Evolutionary conservation across 2,888 invertebrate species (phyloP).

Genomic region (Hyalella azteca): DNA sequence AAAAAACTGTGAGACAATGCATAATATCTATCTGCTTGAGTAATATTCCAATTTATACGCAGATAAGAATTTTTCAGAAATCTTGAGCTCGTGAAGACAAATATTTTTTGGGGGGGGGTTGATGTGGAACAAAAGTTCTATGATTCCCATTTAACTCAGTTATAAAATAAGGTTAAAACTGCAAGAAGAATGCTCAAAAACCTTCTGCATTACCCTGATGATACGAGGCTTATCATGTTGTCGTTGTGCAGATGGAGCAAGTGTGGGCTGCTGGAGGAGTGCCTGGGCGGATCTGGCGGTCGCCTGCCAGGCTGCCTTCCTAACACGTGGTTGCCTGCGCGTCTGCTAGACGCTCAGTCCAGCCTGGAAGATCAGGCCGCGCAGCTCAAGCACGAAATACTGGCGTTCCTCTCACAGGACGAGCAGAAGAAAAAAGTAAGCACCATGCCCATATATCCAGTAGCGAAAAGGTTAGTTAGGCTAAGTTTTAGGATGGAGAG

Average conservation of each 20-base stretch:
- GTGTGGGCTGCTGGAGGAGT: constrained; percentile 28
- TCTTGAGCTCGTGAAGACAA: too few relatives aligned
- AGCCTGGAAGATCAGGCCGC: not conserved
- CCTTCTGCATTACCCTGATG: too few relatives aligned
- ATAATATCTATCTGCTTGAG: too few relatives aligned
- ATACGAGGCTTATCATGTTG: not conserved
- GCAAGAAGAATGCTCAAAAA: too few relatives aligned
- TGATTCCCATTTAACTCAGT: too few relatives aligned
- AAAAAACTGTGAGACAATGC: not conserved
- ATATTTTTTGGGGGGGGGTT: too few relatives aligned
- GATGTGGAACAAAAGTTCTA: too few relatives aligned
- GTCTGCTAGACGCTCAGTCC: not conserved
- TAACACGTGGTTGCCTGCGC: not conserved
- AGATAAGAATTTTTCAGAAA: too few relatives aligned
- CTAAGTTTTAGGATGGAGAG: not conserved
- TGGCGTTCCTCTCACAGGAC: constrained; percentile 28
- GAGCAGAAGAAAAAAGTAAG: constrained; percentile 29
- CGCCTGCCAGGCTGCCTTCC: constrained; percentile 26
- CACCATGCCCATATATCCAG: not conserved
- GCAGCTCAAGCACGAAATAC: constrained; percentile 17
- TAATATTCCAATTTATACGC: too few relatives aligned
- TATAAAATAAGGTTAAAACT: too few relatives aligned
- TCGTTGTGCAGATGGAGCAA: not conserved
- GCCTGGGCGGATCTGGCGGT: not conserved
- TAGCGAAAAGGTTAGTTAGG: not conserved